phyloP scores from a whole-genome alignment of 2,113 vertebrate genomes.

The western clawed frog (Xenopus tropicalis) region UCB_Xtro_10.0 CM004446.2:110649501-110650000 shows the following conservation, averaged over 20 bases:
- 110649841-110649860: slow-evolving; percentile 6
- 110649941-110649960: slow-evolving; percentile 24
- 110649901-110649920: slow-evolving; percentile 1
- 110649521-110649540: no score
- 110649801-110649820: slow-evolving; percentile 28
- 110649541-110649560: no score
- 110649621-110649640: not conserved
- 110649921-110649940: not conserved
- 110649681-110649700: slow-evolving; percentile 34
- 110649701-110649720: slow-evolving; percentile 36
- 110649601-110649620: slow-evolving; percentile 1
- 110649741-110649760: slow-evolving; percentile 38
- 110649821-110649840: not conserved
- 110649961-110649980: not conserved
- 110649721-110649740: slow-evolving; percentile 28
- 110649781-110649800: slow-evolving; percentile 38
- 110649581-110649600: slow-evolving; percentile 5
- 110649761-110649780: slow-evolving; percentile 37
- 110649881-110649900: slow-evolving; percentile 13
- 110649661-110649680: slow-evolving; percentile 27
- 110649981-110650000: slow-evolving; percentile 8
- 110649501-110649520: no score
- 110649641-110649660: slow-evolving; percentile 22
- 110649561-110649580: slow-evolving; percentile 19
- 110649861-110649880: slow-evolving; percentile 15